These are phyloP conservation scores for Diachrysia chrysitis DNA, from an alignment of 2,888 invertebrate species.

Conservation along the genomic window DNA sequence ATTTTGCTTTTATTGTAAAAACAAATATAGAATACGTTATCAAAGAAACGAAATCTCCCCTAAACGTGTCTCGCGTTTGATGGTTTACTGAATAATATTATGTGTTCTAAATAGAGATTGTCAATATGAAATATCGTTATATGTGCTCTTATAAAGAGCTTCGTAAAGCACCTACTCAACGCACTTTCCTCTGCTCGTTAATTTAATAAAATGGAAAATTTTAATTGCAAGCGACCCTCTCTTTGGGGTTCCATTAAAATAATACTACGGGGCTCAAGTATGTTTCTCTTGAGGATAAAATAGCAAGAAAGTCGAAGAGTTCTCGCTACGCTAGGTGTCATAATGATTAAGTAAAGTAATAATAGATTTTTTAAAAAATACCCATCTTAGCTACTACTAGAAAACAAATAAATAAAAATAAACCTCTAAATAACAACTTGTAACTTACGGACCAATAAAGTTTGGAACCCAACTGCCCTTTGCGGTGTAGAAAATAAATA, in stretches of 20 bases:
- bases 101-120: conserved; percentile 27
- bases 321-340: conserved; percentile 45
- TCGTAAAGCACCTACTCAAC: conserved; percentile 60
- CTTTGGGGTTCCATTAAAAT: conserved; percentile 70
- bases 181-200: conserved; percentile 70
- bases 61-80: conserved; percentile 11
- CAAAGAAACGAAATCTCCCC: conserved; percentile 25
- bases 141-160: conserved; percentile 58
- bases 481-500: conserved; percentile 32
- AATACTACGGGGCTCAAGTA: conserved; percentile 67
- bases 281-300: conserved; percentile 66
- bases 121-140: conserved; percentile 47
- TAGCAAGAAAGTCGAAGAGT: conserved; percentile 60
- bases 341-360: conserved; percentile 31
- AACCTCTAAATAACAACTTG: conserved; percentile 19
- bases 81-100: conserved; percentile 18
- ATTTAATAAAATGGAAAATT: conserved; percentile 78
- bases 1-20: conserved; percentile 53
- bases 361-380: too few relatives aligned
- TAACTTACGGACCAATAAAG: conserved; percentile 19
- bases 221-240: conserved; percentile 73
- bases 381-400: too few relatives aligned
- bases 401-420: not conserved
- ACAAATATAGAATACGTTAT: conserved; percentile 47
- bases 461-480: conserved; percentile 16